Percentiles rank a stretch among this genome's conserved stretches.
phyloP scores from a whole-genome alignment of 2,113 vertebrate species.

The Oreocharis arfaki region DNA sequence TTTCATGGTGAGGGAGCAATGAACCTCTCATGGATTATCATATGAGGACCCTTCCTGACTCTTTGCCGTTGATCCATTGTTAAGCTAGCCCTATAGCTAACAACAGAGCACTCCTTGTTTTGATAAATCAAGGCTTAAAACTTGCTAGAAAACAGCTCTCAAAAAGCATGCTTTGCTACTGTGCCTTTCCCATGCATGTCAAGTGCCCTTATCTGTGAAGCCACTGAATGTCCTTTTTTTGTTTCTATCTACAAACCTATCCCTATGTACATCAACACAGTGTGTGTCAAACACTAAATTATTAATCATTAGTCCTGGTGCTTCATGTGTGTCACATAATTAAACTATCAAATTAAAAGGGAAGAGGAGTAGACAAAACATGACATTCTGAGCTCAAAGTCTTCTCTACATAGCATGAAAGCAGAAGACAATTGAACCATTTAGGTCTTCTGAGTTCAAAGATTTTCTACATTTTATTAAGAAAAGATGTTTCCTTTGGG shows the following conservation, averaged over 20 bases:
- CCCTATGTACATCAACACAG: background rate
- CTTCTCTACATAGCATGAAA: background rate
- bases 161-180: background rate
- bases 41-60: too few relatives aligned
- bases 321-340: background rate
- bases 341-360: background rate
- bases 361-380: background rate
- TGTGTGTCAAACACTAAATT: background rate
- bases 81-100: too few relatives aligned
- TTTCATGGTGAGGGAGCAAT: too few relatives aligned
- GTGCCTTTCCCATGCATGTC: background rate
- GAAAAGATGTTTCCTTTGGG: background rate
- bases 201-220: background rate
- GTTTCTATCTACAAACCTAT: background rate
- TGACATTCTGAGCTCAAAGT: background rate
- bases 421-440: background rate
- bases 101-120: background rate
- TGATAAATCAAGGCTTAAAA: background rate
- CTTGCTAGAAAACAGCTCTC: background rate
- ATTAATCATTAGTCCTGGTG: background rate
- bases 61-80: too few relatives aligned
- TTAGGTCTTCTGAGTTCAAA: background rate
- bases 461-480: background rate
- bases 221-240: background rate
- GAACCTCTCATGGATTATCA: too few relatives aligned